Conservation (phyloP, 2,113 vertebrate genomes). For the Formicarius rufipectus region DNA sequence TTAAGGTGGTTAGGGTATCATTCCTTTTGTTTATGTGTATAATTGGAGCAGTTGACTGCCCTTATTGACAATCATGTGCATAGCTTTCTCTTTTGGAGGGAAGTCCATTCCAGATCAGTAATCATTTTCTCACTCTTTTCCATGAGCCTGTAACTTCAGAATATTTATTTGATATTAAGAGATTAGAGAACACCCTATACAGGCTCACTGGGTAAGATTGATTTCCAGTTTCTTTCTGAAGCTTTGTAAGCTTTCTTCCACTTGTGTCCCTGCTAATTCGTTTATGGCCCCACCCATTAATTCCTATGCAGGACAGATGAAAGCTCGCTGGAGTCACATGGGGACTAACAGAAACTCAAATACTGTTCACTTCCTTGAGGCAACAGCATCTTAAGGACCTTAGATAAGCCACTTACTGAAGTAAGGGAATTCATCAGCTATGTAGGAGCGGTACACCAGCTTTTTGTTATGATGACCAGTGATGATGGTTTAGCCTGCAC, state of each 20-base stretch:
- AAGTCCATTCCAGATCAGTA: not conserved
- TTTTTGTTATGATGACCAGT: not conserved
- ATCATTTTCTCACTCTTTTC: not conserved
- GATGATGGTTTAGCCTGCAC: not conserved
- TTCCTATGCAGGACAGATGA: not conserved
- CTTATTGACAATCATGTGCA: not conserved
- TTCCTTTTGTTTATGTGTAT: not conserved
- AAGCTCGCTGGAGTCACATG: fast-evolving
- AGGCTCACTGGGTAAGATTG: not conserved
- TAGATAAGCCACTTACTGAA: not conserved
- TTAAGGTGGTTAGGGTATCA: not conserved
- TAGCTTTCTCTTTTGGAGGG: not conserved
- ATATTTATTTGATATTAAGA: not conserved
- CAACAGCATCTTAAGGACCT: not conserved
- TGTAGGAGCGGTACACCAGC: not conserved
- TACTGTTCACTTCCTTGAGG: not conserved
- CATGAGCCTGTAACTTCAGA: not conserved
- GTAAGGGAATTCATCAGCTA: not conserved
- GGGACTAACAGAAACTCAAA: not conserved
- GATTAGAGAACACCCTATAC: not conserved
- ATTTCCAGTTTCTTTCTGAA: not conserved
- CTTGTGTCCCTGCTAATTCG: not conserved
- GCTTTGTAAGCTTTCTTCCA: not conserved
- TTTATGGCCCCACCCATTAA: not conserved
- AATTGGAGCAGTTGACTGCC: not conserved